Base-by-base conservation (phyloP, 2,113 vertebrate genomes). In the Brachyhypopomus gauderio region DNA sequence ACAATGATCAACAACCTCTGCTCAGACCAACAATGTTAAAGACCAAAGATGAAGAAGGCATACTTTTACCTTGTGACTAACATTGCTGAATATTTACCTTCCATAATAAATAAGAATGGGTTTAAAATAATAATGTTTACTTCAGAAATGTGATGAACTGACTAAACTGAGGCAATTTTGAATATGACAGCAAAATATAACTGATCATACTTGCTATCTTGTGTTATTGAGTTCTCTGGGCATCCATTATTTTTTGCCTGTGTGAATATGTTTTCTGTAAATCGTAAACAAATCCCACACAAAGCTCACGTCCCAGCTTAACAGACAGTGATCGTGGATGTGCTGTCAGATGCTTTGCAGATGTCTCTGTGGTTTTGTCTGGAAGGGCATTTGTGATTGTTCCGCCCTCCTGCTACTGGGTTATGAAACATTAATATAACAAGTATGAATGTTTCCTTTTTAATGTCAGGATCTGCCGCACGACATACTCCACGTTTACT, bases 1-100 rank as follows among this genome's bases (percentile, higher is more conserved):
- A 72, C 72, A 64, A 12, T 76, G 64, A 83, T 83, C 60, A 64
- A 78, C 56, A 38, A 36, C 14, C 25, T 2, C 2, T 17, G 30
- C 30, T 71, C 14, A 66, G 56, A 38, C 1, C 25, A 27, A 19
- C 12, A 41, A 41, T 41, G 2, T 1, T 41, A 41, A 41, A 41
- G 41, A 8, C 41, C 41, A 41, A 41, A 41, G 41, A 41, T 41
- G 41, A 41, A 41, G 41, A 41, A 60, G n/a, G 59, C 7, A 60
- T 19, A 25, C 9, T 19, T 19, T 11, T 38, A 9, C 36, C 36
- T 9, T 34, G 27, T 17, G 63, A 12, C 63, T 5, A 66, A 34
- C 14, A 34, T 19, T 66, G 17, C 19, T n/a, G 19, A 69, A 20
- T 38, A 12, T 52, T 52, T 69, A 19, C 19, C 16, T n/a, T n/a